Evolutionary conservation across 2,113 vertebrate species (phyloP).

Genomic region (Xiphophorus maculatus): DNA sequence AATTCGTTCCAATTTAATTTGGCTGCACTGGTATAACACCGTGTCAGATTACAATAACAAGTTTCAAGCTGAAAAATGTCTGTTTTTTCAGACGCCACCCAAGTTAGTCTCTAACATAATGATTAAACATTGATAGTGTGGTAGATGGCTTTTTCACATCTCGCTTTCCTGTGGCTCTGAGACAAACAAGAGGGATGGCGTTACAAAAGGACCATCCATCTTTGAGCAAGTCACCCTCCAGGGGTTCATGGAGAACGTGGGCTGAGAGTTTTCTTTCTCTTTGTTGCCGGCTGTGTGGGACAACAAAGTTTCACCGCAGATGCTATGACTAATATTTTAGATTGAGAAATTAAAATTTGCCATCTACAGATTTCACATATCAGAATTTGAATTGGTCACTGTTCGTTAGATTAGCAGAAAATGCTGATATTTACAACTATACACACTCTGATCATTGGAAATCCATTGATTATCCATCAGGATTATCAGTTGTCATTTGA

Average conservation of each 20-base stretch:
- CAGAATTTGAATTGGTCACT: too few relatives aligned
- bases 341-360: not conserved
- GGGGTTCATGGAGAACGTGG: slow-evolving; percentile 21
- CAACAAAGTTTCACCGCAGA: not conserved
- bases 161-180: slow-evolving; percentile 43
- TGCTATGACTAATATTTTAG: not conserved
- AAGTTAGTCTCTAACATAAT: slow-evolving; percentile 29
- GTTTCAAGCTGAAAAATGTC: slow-evolving; percentile 14
- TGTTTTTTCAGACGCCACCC: slow-evolving; percentile 8
- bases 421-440: too few relatives aligned
- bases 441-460: too few relatives aligned
- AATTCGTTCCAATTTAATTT: not conserved
- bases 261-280: not conserved
- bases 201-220: slow-evolving; percentile 52
- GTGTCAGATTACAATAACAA: not conserved
- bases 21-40: too few relatives aligned
- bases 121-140: slow-evolving; percentile 61
- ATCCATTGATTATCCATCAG: too few relatives aligned
- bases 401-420: too few relatives aligned
- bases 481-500: too few relatives aligned
- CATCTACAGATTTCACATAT: not conserved
- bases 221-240: slow-evolving; percentile 27
- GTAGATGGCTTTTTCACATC: slow-evolving; percentile 55
- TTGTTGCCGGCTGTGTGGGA: not conserved
- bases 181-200: slow-evolving; percentile 51